phyloP scores from a whole-genome alignment of 2,888 invertebrate species.

The Helobdella robusta region DNA sequence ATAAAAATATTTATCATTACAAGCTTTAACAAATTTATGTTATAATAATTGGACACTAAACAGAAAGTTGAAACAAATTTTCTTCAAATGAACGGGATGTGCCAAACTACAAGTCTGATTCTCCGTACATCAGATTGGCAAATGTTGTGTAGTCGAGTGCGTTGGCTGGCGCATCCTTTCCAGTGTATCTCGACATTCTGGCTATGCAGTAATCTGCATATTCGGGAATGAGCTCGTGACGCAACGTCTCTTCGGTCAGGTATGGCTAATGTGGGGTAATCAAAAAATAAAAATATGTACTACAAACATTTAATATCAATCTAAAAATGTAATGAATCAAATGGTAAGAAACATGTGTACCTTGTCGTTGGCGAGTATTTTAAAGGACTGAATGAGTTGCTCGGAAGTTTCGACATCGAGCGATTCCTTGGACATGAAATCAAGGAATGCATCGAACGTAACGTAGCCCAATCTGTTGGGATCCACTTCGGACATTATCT shows the following conservation, averaged over 20 bases:
- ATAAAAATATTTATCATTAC: too few species aligned
- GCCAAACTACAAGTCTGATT: slow-evolving; percentile 38
- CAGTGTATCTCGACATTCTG: slow-evolving; percentile 94
- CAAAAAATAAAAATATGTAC: neutral
- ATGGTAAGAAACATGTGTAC: slow-evolving; percentile 52
- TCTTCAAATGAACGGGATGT: too few species aligned
- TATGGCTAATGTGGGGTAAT: slow-evolving; percentile 42
- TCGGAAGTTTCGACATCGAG: slow-evolving; percentile 51
- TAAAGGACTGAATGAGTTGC: slow-evolving; percentile 37
- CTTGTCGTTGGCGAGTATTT: slow-evolving; percentile 36
- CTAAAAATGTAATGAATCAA: neutral
- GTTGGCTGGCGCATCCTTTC: slow-evolving; percentile 75
- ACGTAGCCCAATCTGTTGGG: slow-evolving; percentile 90
- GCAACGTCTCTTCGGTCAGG: slow-evolving; percentile 91
- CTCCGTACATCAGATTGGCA: slow-evolving; percentile 83
- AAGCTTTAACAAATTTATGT: too few species aligned
- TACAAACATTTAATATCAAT: neutral
- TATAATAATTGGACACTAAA: too few species aligned
- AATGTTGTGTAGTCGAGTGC: slow-evolving; percentile 98
- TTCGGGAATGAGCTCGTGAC: slow-evolving; percentile 94
- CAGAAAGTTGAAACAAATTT: too few species aligned
- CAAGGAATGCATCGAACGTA: slow-evolving; percentile 94
- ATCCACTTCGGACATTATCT: slow-evolving; percentile 89
- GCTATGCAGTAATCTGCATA: slow-evolving; percentile 99
- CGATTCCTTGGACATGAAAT: slow-evolving; percentile 96